Base-by-base conservation (phyloP, 2,797 vertebrate species). In the Melanotaenia nigrans region DNA sequence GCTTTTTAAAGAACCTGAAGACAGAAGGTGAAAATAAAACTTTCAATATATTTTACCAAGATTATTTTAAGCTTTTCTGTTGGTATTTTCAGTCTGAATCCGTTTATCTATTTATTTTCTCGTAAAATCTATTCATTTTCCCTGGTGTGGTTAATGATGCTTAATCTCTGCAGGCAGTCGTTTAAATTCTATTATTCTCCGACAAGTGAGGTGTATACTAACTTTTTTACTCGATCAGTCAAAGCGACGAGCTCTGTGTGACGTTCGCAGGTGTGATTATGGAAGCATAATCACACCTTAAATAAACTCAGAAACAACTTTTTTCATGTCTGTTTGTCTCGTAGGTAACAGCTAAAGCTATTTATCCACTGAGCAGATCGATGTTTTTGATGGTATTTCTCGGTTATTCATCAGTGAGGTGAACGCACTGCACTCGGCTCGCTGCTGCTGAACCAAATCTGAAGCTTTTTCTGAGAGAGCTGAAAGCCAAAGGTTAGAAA, bases 171-270 rank as follows among this genome's bases (percentile, higher is more conserved):
- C 65, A 56, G 33, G 59, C 64, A 65, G 51, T 25, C 59, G 8
- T 59, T 67, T 58, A 65, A 11, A 65, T 65, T 65, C 59, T 51
- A 67, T 68, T 63, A 68, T 74, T 72, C 32, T 65, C 32, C n/a
- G 1, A 38, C 24, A 0, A 28, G 13, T 20, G 32, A 56, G 45
- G 18, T 47, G n/a, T n/a, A n/a, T n/a, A 22, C 45, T 9, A 18
- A 35, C 11, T 51, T 59, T 75, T 75, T 47, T 25, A 45, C 24
- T 28, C 0, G 20, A 58, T 59, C 53, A 71, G 10, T 38, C 5
- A 20, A 60, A 24, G 57, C 5, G 14, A 18, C 60, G 11, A 12
- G 47, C 22, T 59, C 14, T 36, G 32, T 2, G 16, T 13, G 12
- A 42, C 25, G 51, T 0, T 30, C 32, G 72, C 38, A 18, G 58